A percentile compares a stretch with the other conserved stretches of the same genome.
Evolutionary conservation across 2,888 invertebrate species (phyloP).

Genomic region (Caenorhabditis panamensis): DNA sequence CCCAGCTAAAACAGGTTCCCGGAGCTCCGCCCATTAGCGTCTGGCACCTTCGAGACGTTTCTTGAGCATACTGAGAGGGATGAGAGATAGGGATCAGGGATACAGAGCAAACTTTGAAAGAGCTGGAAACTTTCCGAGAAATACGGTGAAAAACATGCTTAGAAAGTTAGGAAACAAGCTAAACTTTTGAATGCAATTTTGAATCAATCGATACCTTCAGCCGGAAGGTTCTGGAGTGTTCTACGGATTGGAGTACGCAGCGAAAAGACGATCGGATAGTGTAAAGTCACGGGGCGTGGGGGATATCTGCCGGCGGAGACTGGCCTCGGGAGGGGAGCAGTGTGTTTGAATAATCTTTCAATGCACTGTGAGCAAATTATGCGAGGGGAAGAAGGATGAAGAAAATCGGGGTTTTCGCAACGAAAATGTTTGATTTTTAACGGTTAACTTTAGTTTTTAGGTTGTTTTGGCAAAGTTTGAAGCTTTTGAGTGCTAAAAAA

Average conservation of each 20-base stretch:
- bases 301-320: background rate
- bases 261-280: background rate
- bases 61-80: background rate
- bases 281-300: background rate
- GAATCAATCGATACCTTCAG: background rate
- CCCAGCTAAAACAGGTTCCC: background rate
- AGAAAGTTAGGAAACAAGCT: too few species aligned
- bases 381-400: background rate
- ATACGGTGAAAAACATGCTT: background rate
- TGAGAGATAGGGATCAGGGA: background rate
- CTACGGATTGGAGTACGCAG: background rate
- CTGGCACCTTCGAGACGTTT: background rate
- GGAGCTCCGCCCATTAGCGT: background rate
- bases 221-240: background rate
- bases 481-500: too few species aligned
- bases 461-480: too few species aligned
- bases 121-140: too few species aligned
- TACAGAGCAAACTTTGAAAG: too few species aligned
- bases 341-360: constrained; percentile 34
- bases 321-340: background rate
- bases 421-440: constrained; percentile 7
- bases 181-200: too few species aligned
- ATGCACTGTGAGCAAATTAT: constrained; percentile 53
- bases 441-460: too few species aligned
- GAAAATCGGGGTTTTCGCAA: too few species aligned